Conservation (phyloP, 2,888 invertebrate genomes). For the Synanthedon formicaeformis region DNA sequence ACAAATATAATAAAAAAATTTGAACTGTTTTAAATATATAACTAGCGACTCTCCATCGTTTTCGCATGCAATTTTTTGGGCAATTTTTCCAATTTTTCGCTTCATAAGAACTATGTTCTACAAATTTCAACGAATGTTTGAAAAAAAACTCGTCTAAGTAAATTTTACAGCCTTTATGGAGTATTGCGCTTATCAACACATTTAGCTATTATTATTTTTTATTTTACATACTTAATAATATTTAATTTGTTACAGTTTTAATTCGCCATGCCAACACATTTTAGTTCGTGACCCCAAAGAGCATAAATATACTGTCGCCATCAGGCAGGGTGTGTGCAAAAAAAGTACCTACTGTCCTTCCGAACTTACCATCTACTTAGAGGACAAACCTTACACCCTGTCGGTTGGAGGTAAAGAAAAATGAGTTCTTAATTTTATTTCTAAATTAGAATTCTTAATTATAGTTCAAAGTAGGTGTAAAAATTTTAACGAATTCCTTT, state of each 20-base stretch:
- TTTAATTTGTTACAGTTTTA: slow-evolving; percentile 71
- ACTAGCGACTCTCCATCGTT: too few relatives aligned
- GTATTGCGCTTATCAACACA: background rate
- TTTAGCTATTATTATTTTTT: background rate
- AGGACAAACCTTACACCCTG: slow-evolving; percentile 75
- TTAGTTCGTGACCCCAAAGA: slow-evolving; percentile 77
- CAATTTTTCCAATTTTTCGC: too few relatives aligned
- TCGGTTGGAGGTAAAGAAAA: slow-evolving; percentile 35
- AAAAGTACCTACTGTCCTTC: slow-evolving; percentile 36
- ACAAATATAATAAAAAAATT: too few relatives aligned
- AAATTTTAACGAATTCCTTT: too few relatives aligned
- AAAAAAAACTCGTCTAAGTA: too few relatives aligned
- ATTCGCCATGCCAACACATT: slow-evolving; percentile 81
- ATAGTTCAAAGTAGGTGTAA: too few relatives aligned
- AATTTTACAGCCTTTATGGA: background rate
- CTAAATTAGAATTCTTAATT: too few relatives aligned
- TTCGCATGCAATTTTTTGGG: too few relatives aligned
- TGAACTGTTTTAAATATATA: too few relatives aligned
- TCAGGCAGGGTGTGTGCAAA: slow-evolving; percentile 60
- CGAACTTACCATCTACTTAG: slow-evolving; percentile 74
- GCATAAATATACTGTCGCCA: slow-evolving; percentile 77
- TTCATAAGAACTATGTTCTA: too few relatives aligned
- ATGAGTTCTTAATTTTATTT: too few relatives aligned
- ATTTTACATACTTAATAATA: background rate
- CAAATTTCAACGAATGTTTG: too few relatives aligned